Conservation (phyloP, 1,140 invertebrate species). For the Lepidostoma basale region DNA sequence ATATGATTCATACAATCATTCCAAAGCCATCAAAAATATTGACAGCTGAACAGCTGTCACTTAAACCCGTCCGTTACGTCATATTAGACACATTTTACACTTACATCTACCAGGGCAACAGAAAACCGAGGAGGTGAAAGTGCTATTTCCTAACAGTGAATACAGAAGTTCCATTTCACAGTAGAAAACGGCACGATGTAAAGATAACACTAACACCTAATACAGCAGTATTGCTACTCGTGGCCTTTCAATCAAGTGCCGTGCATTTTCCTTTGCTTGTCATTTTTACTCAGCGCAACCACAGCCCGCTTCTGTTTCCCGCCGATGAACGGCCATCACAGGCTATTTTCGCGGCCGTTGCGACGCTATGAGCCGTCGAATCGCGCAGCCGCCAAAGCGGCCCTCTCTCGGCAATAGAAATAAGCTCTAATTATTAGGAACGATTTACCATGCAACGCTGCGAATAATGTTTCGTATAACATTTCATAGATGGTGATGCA, state of each 20-base stretch:
- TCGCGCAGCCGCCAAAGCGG: background rate
- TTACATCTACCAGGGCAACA: slow-evolving; percentile 40
- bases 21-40: background rate
- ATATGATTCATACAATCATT: no score
- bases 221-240: no score
- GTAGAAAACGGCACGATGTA: no score
- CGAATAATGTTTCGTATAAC: no score
- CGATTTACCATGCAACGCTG: no score
- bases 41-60: slow-evolving; percentile 40
- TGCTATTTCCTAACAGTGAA: background rate
- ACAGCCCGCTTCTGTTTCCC: slow-evolving; percentile 31
- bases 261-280: background rate
- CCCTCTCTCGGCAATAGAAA: slow-evolving; percentile 2
- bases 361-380: background rate
- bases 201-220: no score
- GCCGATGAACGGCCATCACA: slow-evolving; percentile 26
- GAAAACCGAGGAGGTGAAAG: slow-evolving; percentile 16
- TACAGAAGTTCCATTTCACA: no score
- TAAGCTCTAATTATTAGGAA: no score
- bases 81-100: slow-evolving; percentile 47
- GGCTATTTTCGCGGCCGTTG: slow-evolving; percentile 36
- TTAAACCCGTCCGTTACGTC: slow-evolving; percentile 46
- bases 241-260: background rate
- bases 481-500: no score
- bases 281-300: background rate